Evolutionary conservation across 2,888 invertebrate genomes (phyloP), one percentile per base, ranked within the genome.

Genomic region (Campoplex nolae): DNA sequence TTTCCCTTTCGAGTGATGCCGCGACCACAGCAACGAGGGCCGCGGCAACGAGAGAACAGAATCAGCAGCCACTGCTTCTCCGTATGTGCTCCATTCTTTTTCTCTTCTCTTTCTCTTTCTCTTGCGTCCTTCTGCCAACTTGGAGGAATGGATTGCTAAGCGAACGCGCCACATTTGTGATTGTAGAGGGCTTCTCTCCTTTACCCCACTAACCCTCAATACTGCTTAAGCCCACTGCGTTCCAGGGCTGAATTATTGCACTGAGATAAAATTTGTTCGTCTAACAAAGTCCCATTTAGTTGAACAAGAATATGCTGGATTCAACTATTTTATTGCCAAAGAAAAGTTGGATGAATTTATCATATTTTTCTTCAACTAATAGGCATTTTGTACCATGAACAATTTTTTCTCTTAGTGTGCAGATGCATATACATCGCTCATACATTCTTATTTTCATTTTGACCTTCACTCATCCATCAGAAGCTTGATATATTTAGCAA

Each of bases 121-220:
- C 85, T 32, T 16, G 73, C 82, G 79, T 82, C 70, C 81, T 85
- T 77, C 87, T 89, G 89, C 87, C 90, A 91, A 91, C 89, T 90
- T 91, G 88, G 89, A 91, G 91, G 90, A 92, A 91, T 90, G 91
- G 90, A 92, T 92, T 90, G 91, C 90, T 90, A 89, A 91, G 90
- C 92, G 92, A 88, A 91, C 91, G 83, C 77, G 88, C 88, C 90
- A 90, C 91, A 92, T 92, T 93, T 93, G 93, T 92, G 91, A 93
- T 92, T 92, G 92, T 92, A 92, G 93, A 90, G 85, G 92, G 92
- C 89, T 88, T 87, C 70, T 51, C 78, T 78, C 45, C 83, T 56
- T 13, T 62, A 35, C 74, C 42, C 65, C 32, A n/a, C 75, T 32
- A 74, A 45, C 28, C n/a, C 65, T 58, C 38, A 56, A 62, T 67